phyloP scores from a whole-genome alignment of 2,888 invertebrate genomes.

The Ochropleura leucogaster region DNA sequence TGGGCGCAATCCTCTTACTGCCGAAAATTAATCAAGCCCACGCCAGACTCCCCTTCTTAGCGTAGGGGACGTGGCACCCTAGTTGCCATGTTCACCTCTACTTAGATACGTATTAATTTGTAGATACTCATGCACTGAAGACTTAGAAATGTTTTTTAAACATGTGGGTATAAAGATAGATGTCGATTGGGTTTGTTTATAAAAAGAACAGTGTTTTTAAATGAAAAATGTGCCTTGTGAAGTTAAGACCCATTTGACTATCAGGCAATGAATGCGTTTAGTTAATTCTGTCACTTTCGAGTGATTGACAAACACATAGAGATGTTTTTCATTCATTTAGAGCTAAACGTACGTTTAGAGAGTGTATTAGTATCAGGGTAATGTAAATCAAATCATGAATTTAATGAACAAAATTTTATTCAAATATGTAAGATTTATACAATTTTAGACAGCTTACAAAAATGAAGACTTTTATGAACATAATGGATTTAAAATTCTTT shows the following conservation, averaged over 20 bases:
- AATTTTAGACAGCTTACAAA: constrained; percentile 8
- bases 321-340: background rate
- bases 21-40: constrained; percentile 85
- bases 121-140: constrained; percentile 20
- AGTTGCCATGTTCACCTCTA: constrained; percentile 25
- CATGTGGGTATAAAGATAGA: background rate
- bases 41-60: constrained; percentile 70
- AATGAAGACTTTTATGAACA: background rate
- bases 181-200: background rate
- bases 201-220: background rate
- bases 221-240: background rate
- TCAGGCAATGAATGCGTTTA: background rate
- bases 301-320: background rate
- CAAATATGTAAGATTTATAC: constrained; percentile 2
- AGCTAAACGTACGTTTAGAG: background rate
- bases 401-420: constrained; percentile 10
- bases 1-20: constrained; percentile 83
- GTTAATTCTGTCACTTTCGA: background rate
- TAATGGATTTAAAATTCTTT: background rate
- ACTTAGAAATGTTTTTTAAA: background rate
- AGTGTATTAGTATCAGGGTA: no score
- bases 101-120: constrained; percentile 40
- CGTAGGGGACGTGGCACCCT: constrained; percentile 61
- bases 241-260: background rate
- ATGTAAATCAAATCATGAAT: background rate